Conservation (phyloP, 2,888 invertebrate genomes). For the Drosophila stalkeri region DNA sequence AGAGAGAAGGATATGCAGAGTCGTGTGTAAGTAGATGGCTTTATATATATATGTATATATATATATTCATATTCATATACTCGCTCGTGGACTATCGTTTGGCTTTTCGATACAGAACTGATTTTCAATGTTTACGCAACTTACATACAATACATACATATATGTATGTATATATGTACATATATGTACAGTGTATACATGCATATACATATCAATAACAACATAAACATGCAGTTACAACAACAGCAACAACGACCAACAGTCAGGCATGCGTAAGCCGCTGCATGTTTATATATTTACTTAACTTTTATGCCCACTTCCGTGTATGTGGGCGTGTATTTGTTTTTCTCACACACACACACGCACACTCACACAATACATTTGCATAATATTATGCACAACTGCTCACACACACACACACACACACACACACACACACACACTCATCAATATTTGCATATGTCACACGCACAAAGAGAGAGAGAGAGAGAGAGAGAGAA, state of each 20-base stretch:
- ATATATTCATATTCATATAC: conserved; percentile 46
- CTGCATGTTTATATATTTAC: conserved; percentile 76
- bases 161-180: too few species aligned
- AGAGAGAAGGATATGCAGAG: too few species aligned
- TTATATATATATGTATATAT: conserved; percentile 45
- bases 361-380: conserved; percentile 29
- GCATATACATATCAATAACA: conserved; percentile 69
- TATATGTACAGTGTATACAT: too few species aligned
- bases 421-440: conserved; percentile 7
- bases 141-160: conserved; percentile 47
- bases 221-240: conserved; percentile 65
- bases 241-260: conserved; percentile 43
- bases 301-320: conserved; percentile 65
- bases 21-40: conserved; percentile 23
- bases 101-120: conserved; percentile 60
- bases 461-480: conserved; percentile 66
- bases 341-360: conserved; percentile 39
- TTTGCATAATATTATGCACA: conserved; percentile 69
- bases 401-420: conserved; percentile 36
- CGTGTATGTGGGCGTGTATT: conserved; percentile 36
- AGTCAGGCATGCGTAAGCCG: conserved; percentile 68
- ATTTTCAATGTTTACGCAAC: conserved; percentile 72
- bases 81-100: conserved; percentile 33
- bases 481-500: conserved; percentile 1
- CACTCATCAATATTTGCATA: conserved; percentile 72